These are phyloP conservation scores for Microcebus murinus DNA, from an alignment of 2,113 vertebrate species.

Conservation along the genomic window DNA sequence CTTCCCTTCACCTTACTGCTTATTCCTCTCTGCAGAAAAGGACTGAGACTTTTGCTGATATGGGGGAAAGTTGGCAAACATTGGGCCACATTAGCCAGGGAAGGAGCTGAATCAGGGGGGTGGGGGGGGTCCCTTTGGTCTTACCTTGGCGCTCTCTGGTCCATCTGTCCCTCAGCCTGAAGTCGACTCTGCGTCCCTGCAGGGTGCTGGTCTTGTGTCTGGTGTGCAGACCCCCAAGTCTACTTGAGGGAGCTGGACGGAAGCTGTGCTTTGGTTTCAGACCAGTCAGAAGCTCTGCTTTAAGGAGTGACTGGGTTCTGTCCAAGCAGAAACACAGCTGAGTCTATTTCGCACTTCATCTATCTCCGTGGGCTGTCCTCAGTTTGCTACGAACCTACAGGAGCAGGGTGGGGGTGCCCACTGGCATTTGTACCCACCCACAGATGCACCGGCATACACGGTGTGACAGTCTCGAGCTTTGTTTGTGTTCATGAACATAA, in stretches of 20 bases:
- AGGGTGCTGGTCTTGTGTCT: background rate
- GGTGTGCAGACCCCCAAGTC: background rate
- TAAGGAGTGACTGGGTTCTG: background rate
- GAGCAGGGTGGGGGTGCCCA: background rate
- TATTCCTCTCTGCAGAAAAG: background rate
- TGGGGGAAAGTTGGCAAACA: background rate
- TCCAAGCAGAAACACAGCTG: background rate
- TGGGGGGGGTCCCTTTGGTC: background rate
- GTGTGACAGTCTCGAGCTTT: background rate
- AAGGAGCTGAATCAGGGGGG: background rate
- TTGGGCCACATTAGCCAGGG: fast-evolving
- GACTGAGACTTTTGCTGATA: background rate
- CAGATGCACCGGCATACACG: background rate
- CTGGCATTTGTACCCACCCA: background rate
- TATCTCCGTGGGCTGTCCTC: background rate
- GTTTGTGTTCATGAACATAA: background rate
- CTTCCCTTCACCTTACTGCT: background rate
- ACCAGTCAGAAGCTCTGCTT: background rate
- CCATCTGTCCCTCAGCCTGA: background rate
- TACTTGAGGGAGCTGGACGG: background rate
- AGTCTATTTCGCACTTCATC: background rate
- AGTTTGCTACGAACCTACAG: background rate
- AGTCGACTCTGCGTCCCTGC: background rate
- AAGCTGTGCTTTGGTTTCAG: background rate
- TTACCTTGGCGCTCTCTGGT: background rate